These are phyloP conservation scores for Ricordea florida DNA, from an alignment of 92 coral and sea anemone genomes.

Conservation along the genomic window DNA sequence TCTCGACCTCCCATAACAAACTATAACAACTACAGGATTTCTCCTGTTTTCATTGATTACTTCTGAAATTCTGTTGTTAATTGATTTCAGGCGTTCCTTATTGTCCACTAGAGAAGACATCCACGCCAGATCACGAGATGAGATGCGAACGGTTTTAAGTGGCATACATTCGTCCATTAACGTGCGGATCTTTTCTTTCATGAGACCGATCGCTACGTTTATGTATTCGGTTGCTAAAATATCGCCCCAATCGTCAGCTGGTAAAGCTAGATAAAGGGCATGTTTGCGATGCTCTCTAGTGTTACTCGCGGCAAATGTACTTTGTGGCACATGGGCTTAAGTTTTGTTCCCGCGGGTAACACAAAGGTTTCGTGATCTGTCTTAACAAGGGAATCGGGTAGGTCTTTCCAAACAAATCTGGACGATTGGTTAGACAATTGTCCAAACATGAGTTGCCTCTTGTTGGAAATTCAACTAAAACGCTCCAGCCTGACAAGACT, in stretches of 20 bases:
- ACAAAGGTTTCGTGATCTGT: conserved; percentile 63
- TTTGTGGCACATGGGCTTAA: conserved; percentile 52
- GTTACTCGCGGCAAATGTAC: conserved; percentile 23
- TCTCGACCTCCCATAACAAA: conserved; percentile 24
- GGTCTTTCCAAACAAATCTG: conserved; percentile 58
- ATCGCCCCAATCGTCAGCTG: conserved; percentile 34
- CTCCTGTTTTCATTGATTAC: conserved; percentile 44
- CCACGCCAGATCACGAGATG: conserved; percentile 60
- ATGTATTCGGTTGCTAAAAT: neutral
- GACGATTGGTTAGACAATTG: conserved; percentile 60
- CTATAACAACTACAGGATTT: neutral
- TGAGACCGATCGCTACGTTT: conserved; percentile 14
- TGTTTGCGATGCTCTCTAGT: conserved; percentile 60
- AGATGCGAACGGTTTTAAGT: conserved; percentile 18
- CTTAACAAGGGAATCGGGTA: conserved; percentile 50
- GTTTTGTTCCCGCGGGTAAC: conserved; percentile 66
- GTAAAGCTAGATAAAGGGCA: conserved; percentile 21
- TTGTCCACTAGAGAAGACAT: conserved; percentile 40
- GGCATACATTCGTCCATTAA: conserved; percentile 54
- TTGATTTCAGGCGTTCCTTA: conserved; percentile 9
- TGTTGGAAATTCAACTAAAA: conserved; percentile 53
- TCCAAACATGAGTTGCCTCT: conserved; percentile 62
- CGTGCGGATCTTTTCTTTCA: conserved; percentile 9
- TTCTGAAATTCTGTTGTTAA: conserved; percentile 29
- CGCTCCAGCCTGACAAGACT: conserved; percentile 55